Base-by-base conservation (phyloP, 2,113 vertebrate genomes). In the Aphyosemion australe region DNA sequence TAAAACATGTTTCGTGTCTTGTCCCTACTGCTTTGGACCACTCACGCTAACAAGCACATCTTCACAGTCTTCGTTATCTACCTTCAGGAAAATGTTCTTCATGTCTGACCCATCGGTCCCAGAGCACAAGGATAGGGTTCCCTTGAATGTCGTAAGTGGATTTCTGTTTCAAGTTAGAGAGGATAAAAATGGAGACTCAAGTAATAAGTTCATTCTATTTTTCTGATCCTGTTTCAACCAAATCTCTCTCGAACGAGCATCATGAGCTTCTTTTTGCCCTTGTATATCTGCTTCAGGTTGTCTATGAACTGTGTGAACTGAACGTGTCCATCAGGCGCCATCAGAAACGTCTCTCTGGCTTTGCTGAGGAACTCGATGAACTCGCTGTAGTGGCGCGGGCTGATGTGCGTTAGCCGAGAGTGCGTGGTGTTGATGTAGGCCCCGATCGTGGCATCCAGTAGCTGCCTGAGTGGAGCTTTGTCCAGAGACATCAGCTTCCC, bases 131-230 rank as follows among this genome's bases (percentile, higher is more conserved):
- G 34, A 37, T 7, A 37, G 34, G 26, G 9, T 37, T 63, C 60
- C 57, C 60, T 19, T 61, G 66, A 68, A 63, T 42, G 57, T 54
- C 62, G 61, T 19, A 49, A 53, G 93, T 93, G 94, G 93, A 94
- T 94, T 93, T 95, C 94, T 88, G 92, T 93, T 94, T 96, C 82
- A 84, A 86, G 85, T 89, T 61, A 72, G 41, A 80, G 60, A 78
- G 78, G 74, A 77, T 80, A 51, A 60, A 68, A 68, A 74, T 55
- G 13, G 32, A 68, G 48, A 74, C 56, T 42, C 12, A 42, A 42
- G 41, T 42, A 74, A 58, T 59, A 51, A n/a, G 37, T 34, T 18
- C 7, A 45, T 73, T 65, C 66, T 55, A 55, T 70, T 21, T 4
- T 42, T 43, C 7, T 10, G n/a, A 18, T 78, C 13, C 49, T 15